These are phyloP conservation scores for Ianthella basta DNA, from an alignment of 37 sponge, comb jelly and placozoan genomes.

Conservation along the genomic window DNA sequence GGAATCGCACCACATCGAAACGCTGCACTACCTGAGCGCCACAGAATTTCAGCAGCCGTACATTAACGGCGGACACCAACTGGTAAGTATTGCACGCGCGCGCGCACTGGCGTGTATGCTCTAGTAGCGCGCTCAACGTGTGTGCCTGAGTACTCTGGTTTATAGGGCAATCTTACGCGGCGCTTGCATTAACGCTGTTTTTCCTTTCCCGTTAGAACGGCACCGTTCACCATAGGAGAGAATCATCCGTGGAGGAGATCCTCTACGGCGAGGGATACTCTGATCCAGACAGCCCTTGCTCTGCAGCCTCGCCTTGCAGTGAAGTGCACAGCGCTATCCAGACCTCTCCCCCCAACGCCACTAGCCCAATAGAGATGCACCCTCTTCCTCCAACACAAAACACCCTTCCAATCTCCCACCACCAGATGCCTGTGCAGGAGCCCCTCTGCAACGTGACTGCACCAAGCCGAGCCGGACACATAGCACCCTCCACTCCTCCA, in stretches of 20 bases:
- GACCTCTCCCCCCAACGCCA: neutral
- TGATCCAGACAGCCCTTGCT: slow-evolving; percentile 23
- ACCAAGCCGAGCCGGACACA: too few species aligned
- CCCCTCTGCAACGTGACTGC: too few species aligned
- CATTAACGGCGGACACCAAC: neutral
- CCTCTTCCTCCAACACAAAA: neutral
- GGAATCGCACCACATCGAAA: slow-evolving; percentile 12
- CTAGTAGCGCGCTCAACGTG: too few species aligned
- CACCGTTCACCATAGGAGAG: slow-evolving; percentile 1
- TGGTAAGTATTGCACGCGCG: neutral
- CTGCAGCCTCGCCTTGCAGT: neutral
- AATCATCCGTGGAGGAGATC: neutral
- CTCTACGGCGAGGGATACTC: slow-evolving; percentile 10
- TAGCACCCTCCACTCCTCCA: slow-evolving; percentile 27
- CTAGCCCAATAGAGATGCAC: slow-evolving; percentile 1
- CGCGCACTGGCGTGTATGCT: too few species aligned
- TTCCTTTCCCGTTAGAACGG: neutral
- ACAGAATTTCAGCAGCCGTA: slow-evolving; percentile 2
- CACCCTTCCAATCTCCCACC: neutral
- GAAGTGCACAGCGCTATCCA: neutral
- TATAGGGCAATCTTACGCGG: too few species aligned
- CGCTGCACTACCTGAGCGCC: slow-evolving; percentile 24
- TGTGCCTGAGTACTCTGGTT: too few species aligned
- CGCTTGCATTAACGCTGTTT: too few species aligned
- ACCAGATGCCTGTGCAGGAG: neutral